phyloP scores from a whole-genome alignment of 2,113 vertebrate species.

The Narcine bancroftii region DNA sequence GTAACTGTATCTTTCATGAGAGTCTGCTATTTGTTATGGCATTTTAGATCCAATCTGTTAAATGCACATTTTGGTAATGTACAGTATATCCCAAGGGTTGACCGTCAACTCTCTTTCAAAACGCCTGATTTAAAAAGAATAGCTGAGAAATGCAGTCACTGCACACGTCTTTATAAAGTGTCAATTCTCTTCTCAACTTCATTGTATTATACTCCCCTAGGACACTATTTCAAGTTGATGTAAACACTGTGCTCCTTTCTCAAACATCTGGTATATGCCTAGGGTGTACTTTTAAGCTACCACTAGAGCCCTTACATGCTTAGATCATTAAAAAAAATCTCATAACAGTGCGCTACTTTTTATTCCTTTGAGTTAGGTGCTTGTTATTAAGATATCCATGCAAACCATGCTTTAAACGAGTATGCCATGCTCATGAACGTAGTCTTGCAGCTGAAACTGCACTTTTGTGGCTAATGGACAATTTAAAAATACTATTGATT shows the following conservation, averaged over 20 bases:
- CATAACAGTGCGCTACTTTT: not conserved
- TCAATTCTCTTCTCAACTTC: constrained; percentile 19
- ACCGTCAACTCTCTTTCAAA: not conserved
- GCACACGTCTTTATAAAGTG: constrained; percentile 3
- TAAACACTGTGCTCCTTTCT: not conserved
- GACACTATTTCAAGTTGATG: not conserved
- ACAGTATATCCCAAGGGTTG: not conserved
- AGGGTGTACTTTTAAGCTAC: not conserved
- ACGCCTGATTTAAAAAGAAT: constrained; percentile 2
- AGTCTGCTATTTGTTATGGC: not conserved
- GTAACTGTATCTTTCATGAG: not conserved
- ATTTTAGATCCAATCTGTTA: not conserved
- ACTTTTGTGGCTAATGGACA: not conserved
- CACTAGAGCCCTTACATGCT: not conserved
- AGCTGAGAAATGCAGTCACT: not conserved
- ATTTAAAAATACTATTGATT: not conserved
- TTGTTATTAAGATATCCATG: not conserved
- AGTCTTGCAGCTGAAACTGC: not conserved
- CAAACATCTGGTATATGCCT: not conserved
- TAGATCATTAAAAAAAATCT: not conserved
- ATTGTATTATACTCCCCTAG: not conserved
- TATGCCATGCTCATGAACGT: not conserved
- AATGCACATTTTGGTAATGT: not conserved
- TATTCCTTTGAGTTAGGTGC: not conserved
- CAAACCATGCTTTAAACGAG: not conserved